Conservation (phyloP, 2,113 vertebrate genomes). For the Nothobranchius kuhntae region DNA sequence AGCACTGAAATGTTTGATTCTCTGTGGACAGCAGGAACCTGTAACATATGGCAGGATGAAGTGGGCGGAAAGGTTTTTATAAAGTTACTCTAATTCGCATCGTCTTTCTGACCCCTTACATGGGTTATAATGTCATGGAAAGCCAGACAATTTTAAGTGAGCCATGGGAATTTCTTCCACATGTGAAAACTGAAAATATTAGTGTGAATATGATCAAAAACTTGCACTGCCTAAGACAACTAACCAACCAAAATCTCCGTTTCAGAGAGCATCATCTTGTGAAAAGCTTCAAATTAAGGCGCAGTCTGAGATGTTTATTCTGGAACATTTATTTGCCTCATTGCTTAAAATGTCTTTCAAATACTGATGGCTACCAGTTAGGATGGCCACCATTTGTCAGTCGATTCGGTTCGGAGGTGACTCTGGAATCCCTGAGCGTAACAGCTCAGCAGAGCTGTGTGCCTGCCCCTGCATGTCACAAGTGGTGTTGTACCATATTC, state of each 20-base stretch:
- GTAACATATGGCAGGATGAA: constrained; percentile 57
- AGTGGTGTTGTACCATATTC: no score
- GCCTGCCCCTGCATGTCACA: no score
- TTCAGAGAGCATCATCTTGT: constrained; percentile 40
- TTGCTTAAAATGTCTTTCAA: no score
- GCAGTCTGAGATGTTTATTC: no score
- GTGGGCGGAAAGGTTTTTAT: constrained; percentile 69
- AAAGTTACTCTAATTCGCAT: constrained; percentile 53
- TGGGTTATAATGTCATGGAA: constrained; percentile 67
- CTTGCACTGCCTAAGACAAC: constrained; percentile 37
- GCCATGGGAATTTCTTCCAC: constrained; percentile 58
- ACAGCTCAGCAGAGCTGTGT: no score
- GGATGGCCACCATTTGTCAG: no score
- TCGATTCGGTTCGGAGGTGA: no score
- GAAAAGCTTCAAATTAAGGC: constrained; percentile 20
- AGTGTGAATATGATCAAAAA: constrained; percentile 64
- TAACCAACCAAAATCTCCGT: constrained; percentile 23
- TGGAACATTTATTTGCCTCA: no score
- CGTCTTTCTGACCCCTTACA: constrained; percentile 68
- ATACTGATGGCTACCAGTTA: no score
- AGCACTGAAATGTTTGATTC: constrained; percentile 59
- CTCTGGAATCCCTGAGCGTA: no score
- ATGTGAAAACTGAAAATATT: constrained; percentile 51
- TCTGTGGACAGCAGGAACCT: constrained; percentile 63
- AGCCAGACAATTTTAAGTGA: constrained; percentile 62